Conservation (phyloP, 1,140 invertebrate genomes). For the Saccostrea glomerata region DNA sequence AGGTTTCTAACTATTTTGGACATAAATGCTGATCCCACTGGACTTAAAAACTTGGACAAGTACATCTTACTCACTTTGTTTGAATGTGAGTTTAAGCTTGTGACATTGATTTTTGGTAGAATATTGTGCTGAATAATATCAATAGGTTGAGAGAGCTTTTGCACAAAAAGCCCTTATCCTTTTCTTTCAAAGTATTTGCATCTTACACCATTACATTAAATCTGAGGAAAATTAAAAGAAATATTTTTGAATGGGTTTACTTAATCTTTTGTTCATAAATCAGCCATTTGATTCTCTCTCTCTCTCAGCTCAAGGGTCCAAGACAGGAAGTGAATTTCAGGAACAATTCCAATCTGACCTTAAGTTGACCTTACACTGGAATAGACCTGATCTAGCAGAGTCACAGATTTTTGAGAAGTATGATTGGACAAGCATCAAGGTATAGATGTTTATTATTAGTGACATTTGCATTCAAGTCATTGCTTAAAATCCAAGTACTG, state of each 20-base stretch:
- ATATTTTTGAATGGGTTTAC: no score
- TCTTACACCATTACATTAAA: no score
- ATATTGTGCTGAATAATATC: no score
- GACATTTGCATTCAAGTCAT: no score
- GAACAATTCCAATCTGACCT: slow-evolving; percentile 74
- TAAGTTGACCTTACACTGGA: slow-evolving; percentile 79
- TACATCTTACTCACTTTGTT: slow-evolving; percentile 78
- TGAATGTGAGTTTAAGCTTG: slow-evolving; percentile 71
- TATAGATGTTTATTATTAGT: slow-evolving; percentile 32
- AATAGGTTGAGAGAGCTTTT: no score
- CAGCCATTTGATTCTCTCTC: not conserved
- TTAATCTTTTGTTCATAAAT: no score
- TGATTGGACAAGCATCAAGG: slow-evolving; percentile 72
- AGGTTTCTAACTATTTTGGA: slow-evolving; percentile 77
- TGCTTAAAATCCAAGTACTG: no score
- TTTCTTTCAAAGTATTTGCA: no score
- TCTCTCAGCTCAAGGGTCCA: slow-evolving; percentile 49
- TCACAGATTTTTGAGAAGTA: slow-evolving; percentile 78
- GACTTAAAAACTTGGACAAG: slow-evolving; percentile 76
- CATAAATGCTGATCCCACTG: slow-evolving; percentile 68
- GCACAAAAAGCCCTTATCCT: no score
- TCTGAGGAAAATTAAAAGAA: no score
- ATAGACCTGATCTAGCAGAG: slow-evolving; percentile 76
- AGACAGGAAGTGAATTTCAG: slow-evolving; percentile 44
- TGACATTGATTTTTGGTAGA: no score